Base-by-base conservation (phyloP, 2,888 invertebrate species). In the Ligdia adustata region DNA sequence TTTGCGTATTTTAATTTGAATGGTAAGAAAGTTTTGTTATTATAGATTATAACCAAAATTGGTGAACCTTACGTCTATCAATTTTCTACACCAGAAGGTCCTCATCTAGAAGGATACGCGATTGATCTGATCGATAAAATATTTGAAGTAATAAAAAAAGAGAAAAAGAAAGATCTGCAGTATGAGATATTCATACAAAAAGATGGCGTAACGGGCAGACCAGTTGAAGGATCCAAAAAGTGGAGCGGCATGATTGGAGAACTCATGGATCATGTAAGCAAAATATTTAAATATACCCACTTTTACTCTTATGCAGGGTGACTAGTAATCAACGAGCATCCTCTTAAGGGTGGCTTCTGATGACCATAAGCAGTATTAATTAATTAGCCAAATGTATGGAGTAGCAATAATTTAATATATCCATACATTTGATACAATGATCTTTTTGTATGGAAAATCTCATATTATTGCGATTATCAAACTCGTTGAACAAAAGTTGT, bases 101-200 rank as follows among this genome's bases (percentile, higher is more conserved):
- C 64, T 2, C 85, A 91, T 6, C 95, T 91, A 66, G 94, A 95
- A 65, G 98, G 98, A 0, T 99, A 96, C 72, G 95, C 96, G 2
- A 93, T 98, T 38, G 98, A 99, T 75, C 85, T 99, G 0, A 93
- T 98, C 46, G 83, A 93, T 7, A 93, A 93, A 52, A 94, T 99
- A 44, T 92, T 89, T 50, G 52, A 76, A 37, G 51, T 68, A 1
- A 83, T 89, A n/a, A 75, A 66, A 32, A 55, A 64, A 28, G 22
- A 68, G 9, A 50, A 69, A 5, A 66, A 76, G 9, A 33, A 55
- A 3, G 67, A 76, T 94, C 22, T 91, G 82, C 66, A 92, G 37
- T 95, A 93, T 63, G 91, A 91, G 57, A 94, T 96, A 58, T 91
- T 93, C 64, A 72, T 93, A 37, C 94, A 93, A 0, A 94, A 93